Base-by-base conservation (phyloP, 1,140 invertebrate species). In the Proctacanthus coquilletti region DNA sequence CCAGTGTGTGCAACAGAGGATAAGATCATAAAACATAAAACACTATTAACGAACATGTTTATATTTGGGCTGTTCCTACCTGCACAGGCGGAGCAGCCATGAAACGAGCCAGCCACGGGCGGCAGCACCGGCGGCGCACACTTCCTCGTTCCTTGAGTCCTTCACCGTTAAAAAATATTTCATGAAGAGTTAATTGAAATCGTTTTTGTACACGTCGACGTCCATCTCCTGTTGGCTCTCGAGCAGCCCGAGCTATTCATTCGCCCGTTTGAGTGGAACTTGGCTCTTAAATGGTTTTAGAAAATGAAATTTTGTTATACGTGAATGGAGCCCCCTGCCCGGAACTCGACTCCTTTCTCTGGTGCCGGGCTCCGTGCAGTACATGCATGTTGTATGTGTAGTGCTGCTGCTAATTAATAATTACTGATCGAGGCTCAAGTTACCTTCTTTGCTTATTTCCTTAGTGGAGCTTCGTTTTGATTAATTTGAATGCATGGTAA, bases 1-100 rank as follows among this genome's bases (percentile, higher is more conserved):
- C n/a, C n/a, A n/a, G n/a, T n/a, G n/a, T n/a, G n/a, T n/a, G n/a
- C n/a, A n/a, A n/a, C 8, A 13, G 23, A 27, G 23, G 23, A 27
- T 27, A 27, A 27, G 23, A 27, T 27, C 23, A 27, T 27, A 27
- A 27, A 27, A 27, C 23, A 27, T 27, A 27, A 27, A 27, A 27
- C 23, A 27, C 23, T 27, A 27, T 27, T 27, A 27, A 13, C 23
- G n/a, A 27, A 13, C 23, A 27, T 27, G 23, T 27, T 27, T 27
- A 13, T 27, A 13, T 27, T 27, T 27, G 23, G 23, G 13, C 23
- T 27, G 13, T 27, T 9, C 13, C 13, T 8, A 27, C 8, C 8
- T 27, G n/a, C n/a, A n/a, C n/a, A n/a, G n/a, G n/a, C n/a, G n/a
- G n/a, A n/a, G n/a, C n/a, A n/a, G n/a, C n/a, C n/a, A n/a, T n/a